Conservation (phyloP, 2,888 invertebrate species). For the Caenorhabditis afra region DNA sequence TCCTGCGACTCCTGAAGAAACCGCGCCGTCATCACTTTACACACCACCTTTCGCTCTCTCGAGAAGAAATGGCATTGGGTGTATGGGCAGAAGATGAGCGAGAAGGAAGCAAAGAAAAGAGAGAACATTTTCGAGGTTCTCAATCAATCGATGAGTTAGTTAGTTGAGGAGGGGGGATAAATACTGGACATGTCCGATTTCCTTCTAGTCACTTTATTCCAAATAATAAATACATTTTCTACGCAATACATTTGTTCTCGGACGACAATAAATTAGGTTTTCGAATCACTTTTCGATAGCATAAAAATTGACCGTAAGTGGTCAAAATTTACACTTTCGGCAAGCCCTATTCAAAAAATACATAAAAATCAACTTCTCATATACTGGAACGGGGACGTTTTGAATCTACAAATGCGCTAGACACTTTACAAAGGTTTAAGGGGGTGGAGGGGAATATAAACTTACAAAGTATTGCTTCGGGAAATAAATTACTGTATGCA, state of each 20-base stretch:
- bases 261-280: constrained; percentile 34
- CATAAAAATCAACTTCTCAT: constrained; percentile 1
- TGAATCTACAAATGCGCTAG: constrained; percentile 9
- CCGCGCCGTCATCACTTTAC: constrained; percentile 59
- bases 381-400: background rate
- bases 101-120: constrained; percentile 12
- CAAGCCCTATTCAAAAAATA: background rate
- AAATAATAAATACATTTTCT: constrained; percentile 34
- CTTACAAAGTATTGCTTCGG: background rate
- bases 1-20: constrained; percentile 43
- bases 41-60: constrained; percentile 25
- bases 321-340: background rate
- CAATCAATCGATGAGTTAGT: constrained; percentile 34
- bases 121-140: constrained; percentile 14
- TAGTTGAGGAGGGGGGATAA: no score
- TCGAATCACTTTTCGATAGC: background rate
- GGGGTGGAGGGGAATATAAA: background rate
- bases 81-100: constrained; percentile 40
- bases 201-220: constrained; percentile 27
- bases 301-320: background rate
- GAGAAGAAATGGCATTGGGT: constrained; percentile 20
- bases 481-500: constrained; percentile 27
- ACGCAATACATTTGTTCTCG: constrained; percentile 21
- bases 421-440: background rate
- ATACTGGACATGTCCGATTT: background rate